Evolutionary conservation across 2,888 invertebrate genomes (phyloP).

Genomic region (Artemia sinica): DNA sequence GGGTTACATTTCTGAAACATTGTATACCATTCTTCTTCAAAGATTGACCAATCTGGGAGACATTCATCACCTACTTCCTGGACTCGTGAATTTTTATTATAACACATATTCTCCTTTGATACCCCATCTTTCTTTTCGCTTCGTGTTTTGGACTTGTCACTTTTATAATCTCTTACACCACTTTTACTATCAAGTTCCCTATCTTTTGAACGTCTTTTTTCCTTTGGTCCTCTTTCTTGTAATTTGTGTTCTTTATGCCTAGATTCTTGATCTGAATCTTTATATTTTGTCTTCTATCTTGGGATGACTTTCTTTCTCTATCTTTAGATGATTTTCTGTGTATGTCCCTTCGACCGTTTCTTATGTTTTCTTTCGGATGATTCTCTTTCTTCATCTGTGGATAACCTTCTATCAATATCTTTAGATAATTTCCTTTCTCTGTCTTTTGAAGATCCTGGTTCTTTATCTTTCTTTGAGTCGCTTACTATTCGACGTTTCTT

Average conservation of each 20-base stretch:
- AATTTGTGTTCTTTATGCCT: not conserved
- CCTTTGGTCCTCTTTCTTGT: too few species aligned
- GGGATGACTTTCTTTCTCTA: not conserved
- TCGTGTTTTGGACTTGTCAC: too few species aligned
- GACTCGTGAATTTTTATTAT: too few species aligned
- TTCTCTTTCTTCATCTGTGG: constrained; percentile 20
- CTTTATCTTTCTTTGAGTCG: constrained; percentile 14
- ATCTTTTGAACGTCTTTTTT: not conserved
- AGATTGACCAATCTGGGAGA: not conserved
- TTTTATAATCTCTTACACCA: not conserved
- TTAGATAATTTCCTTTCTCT: constrained; percentile 14
- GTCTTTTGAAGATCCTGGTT: constrained; percentile 13
- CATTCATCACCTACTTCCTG: not conserved
- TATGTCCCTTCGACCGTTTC: constrained; percentile 9
- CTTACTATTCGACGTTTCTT: constrained; percentile 1
- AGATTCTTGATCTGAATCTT: constrained; percentile 19
- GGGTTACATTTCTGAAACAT: constrained; percentile 36
- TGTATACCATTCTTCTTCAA: not conserved
- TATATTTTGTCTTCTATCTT: constrained; percentile 15
- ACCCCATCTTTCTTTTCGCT: too few species aligned
- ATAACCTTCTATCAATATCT: constrained; percentile 13
- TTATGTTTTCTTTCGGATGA: constrained; percentile 17
- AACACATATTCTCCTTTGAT: too few species aligned
- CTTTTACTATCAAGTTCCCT: not conserved
- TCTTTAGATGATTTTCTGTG: constrained; percentile 15